Evolutionary conservation across 2,888 invertebrate genomes (phyloP).

Genomic region (Synanthedon vespiformis): DNA sequence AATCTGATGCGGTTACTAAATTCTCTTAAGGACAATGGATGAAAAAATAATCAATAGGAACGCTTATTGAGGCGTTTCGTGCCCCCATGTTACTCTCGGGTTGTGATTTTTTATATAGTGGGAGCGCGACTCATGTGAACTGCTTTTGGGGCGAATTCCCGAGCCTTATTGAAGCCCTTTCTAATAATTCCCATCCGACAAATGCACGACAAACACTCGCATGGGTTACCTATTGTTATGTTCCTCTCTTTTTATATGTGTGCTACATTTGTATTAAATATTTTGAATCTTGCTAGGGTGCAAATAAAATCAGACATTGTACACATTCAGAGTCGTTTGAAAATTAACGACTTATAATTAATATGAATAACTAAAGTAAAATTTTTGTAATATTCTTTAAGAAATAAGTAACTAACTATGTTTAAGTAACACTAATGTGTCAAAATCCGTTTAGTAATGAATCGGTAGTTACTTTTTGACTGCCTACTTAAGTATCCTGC

Average conservation of each 20-base stretch:
- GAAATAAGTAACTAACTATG: no score
- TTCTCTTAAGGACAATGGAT: slow-evolving; percentile 66
- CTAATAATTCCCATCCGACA: slow-evolving; percentile 68
- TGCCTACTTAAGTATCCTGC: slow-evolving; percentile 39
- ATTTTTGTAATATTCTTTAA: no score
- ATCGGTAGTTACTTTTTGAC: slow-evolving; percentile 16
- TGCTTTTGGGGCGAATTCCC: slow-evolving; percentile 71
- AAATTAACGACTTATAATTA: neutral
- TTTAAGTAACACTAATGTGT: no score
- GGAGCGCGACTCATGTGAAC: slow-evolving; percentile 69
- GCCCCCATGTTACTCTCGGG: slow-evolving; percentile 71
- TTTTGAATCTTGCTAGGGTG: slow-evolving; percentile 22
- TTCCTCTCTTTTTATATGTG: slow-evolving; percentile 53
- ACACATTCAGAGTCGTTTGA: slow-evolving; percentile 9
- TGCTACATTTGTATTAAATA: slow-evolving; percentile 44
- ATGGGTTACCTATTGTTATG: slow-evolving; percentile 60
- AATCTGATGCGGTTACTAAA: slow-evolving; percentile 15
- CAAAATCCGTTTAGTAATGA: neutral
- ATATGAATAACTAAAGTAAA: no score
- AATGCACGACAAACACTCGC: slow-evolving; percentile 69
- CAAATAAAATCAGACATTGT: slow-evolving; percentile 32
- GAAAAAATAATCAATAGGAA: slow-evolving; percentile 66
- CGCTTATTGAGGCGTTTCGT: slow-evolving; percentile 62
- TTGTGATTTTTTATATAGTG: slow-evolving; percentile 69
- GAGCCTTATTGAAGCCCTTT: slow-evolving; percentile 67